Base-by-base conservation (phyloP, 2,113 vertebrate genomes). In the Corapipo altera region DNA sequence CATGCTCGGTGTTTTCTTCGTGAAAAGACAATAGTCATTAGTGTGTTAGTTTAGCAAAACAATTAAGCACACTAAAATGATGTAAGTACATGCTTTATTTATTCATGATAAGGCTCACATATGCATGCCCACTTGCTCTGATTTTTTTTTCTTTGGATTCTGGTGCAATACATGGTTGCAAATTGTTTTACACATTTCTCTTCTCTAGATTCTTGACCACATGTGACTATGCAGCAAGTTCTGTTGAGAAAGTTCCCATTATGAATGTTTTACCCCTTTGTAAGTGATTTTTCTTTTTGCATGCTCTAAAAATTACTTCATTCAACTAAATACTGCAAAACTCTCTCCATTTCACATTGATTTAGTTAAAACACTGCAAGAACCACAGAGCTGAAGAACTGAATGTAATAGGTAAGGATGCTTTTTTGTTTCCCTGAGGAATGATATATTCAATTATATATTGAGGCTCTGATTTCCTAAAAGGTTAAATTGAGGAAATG, bases 401-500 rank as follows among this genome's bases (percentile, higher is more conserved):
- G 39, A 35, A 57, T 44, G 33, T 2, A 48, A 44, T 9, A 54
- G 51, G 46, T 27, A 65, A 83, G 30, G 55, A 80, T 35, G 32
- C 8, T 64, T 58, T 72, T 79, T 76, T 46, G 27, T 49, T 86
- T 79, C 88, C 79, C 86, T 10, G 12, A 28, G 58, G 91, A 92
- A 73, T 52, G 16, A 39, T 54, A 46, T 32, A 57, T 18, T 82
- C 76, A 86, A 24, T 77, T 79, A 84, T 44, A 61, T 8, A 54
- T 13, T 37, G 27, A 57, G 54, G 22, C 21, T n/a, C 72, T 84
- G 79, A 85, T 92, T 88, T 92, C 89, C 79, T 80, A 70, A 92
- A 82, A 80, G 59, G 43, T 76, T 84, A 86, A 89, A 62, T 77
- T 74, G 67, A 89, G 91, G 69, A 95, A 94, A 92, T 74, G 44